Base-by-base conservation (phyloP, 1,140 invertebrate genomes). In the Vollenhovia emeryi region DNA sequence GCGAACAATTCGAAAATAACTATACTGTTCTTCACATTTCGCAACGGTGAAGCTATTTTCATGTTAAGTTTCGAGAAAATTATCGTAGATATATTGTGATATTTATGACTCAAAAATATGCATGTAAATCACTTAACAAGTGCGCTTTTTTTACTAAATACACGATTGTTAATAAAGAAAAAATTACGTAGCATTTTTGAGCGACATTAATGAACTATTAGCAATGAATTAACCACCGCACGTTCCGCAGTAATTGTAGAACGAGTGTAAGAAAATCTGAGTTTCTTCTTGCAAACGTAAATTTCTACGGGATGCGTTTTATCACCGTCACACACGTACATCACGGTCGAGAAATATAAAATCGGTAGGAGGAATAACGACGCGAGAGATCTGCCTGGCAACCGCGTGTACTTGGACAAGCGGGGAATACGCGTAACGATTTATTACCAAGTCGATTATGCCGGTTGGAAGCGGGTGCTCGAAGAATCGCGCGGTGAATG, bases 401-500 rank as follows among this genome's bases (percentile, higher is more conserved):
- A 76, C 57, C 43, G 11, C 21, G 5, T n/a, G 21, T 68, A 66
- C 13, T 33, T 18, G 24, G 45, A 33, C 8, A 50, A 79, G 30
- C 18, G 6, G 15, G 13, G 18, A 43, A 60, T n/a, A n/a, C 40
- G 21, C 36, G 45, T 57, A 79, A 79, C 60, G n/a, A 79, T 79
- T 79, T 79, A 68, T 79, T 33, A 21, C 40, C 62, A 52, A 24
- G 62, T 24, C 43, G 33, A 68, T 79, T 68, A 79, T n/a, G 45
- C 21, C 13, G 48, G 40, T 52, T 40, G 43, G 24, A 40, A 45
- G 36, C n/a, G 36, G 6, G 55, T 24, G 30, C 21, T 36, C 21
- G 33, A 52, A 68, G 60, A 79, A n/a, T 43, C 33, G 60, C 21
- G 5, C 7, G 21, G n/a, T 13, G 27, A 76, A 76, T 3, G 11